phyloP scores from a whole-genome alignment of 2,888 invertebrate genomes.

The Melipona bicolor region DNA sequence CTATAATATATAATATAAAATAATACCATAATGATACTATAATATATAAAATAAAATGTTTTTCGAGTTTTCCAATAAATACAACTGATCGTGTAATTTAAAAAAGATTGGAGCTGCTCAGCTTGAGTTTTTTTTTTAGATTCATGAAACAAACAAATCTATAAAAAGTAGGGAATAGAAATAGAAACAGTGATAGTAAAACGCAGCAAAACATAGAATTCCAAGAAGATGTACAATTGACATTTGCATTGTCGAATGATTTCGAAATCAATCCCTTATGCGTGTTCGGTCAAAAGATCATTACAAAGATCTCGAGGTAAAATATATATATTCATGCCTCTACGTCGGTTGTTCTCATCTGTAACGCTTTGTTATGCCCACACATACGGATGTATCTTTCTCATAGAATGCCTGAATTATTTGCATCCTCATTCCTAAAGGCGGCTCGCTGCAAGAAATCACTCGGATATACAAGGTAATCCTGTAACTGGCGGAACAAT shows the following conservation, averaged over 20 bases:
- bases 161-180: neutral
- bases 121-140: neutral
- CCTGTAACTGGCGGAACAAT: no score
- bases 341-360: slow-evolving; percentile 51
- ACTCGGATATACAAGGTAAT: neutral
- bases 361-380: slow-evolving; percentile 50
- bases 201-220: neutral
- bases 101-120: no score
- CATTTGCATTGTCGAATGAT: slow-evolving; percentile 16
- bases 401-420: slow-evolving; percentile 43
- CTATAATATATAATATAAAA: no score
- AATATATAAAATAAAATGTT: no score
- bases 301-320: slow-evolving; percentile 45
- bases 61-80: no score
- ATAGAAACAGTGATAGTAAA: neutral
- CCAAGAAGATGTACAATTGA: slow-evolving; percentile 1
- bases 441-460: slow-evolving; percentile 12
- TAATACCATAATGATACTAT: no score
- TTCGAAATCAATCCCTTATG: slow-evolving; percentile 47
- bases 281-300: slow-evolving; percentile 42
- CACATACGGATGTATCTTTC: slow-evolving; percentile 39
- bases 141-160: neutral
- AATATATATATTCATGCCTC: slow-evolving; percentile 33
- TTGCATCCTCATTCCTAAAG: slow-evolving; percentile 47
- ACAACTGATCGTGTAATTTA: no score